Percentiles rank a stretch among this genome's conserved stretches.
Evolutionary conservation across 2,888 invertebrate genomes (phyloP).

Genomic region (Andrena dorsata): DNA sequence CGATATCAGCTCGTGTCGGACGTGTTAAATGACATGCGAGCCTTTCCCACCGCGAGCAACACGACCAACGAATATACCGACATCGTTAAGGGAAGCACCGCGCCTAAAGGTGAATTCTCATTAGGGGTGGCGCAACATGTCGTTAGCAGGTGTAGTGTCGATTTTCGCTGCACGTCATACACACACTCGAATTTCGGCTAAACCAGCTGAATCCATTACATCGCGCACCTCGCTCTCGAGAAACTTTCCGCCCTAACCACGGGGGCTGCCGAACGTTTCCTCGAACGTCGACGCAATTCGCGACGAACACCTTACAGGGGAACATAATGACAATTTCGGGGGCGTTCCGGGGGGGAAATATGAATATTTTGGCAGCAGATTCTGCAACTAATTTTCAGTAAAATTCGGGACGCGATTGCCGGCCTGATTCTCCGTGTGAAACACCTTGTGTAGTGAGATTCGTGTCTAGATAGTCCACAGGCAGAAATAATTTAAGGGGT

Average conservation of each 20-base stretch:
- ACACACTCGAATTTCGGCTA: conserved; percentile 43
- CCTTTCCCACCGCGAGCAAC: conserved; percentile 44
- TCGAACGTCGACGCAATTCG: background rate
- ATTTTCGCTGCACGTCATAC: conserved; percentile 49
- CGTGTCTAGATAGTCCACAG: background rate
- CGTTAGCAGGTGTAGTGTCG: conserved; percentile 48
- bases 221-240: background rate
- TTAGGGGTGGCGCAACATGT: conserved; percentile 41
- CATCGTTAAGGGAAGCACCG: conserved; percentile 47
- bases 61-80: conserved; percentile 15
- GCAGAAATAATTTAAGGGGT: background rate
- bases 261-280: conserved; percentile 9
- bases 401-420: background rate
- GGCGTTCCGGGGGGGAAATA: background rate
- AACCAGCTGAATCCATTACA: conserved; percentile 46
- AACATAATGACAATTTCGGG: conserved; percentile 6
- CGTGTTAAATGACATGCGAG: conserved; percentile 48
- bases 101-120: conserved; percentile 60
- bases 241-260: conserved; percentile 18
- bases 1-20: conserved; percentile 25
- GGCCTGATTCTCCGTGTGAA: background rate
- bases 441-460: background rate
- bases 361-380: background rate
- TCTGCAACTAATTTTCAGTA: background rate
- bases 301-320: background rate